Evolutionary conservation across 2,113 vertebrate species (phyloP).

Genomic region (Cephalophus harveyi): DNA sequence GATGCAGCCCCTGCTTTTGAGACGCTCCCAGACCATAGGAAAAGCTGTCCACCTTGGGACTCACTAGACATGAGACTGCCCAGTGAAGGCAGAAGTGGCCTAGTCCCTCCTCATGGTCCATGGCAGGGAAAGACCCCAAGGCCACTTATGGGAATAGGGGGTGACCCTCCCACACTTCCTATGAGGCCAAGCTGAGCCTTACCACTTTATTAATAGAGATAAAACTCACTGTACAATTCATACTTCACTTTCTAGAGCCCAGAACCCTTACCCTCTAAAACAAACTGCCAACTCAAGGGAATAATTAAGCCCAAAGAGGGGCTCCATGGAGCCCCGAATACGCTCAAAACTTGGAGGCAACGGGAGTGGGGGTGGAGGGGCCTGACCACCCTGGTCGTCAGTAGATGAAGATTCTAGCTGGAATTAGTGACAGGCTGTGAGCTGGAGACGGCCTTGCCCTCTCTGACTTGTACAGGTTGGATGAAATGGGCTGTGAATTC

Average conservation of each 20-base stretch:
- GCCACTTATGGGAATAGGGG: not conserved
- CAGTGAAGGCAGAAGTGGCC: not conserved
- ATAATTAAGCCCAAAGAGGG: not conserved
- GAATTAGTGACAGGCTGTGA: not conserved
- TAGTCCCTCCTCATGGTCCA: not conserved
- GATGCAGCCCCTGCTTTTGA: accelerated
- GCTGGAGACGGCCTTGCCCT: not conserved
- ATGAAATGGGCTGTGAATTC: not conserved
- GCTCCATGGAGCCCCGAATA: not conserved
- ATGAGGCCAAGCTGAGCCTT: not conserved
- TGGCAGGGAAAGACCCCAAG: not conserved
- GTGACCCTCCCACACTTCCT: not conserved
- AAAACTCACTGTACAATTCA: not conserved
- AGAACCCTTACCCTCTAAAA: not conserved
- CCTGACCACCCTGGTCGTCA: not conserved
- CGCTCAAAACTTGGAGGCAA: not conserved
- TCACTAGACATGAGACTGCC: not conserved
- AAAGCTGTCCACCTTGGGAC: not conserved
- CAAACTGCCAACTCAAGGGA: not conserved
- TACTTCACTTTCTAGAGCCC: not conserved
- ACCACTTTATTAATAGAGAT: not conserved
- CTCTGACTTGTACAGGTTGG: not conserved
- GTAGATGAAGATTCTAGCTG: not conserved
- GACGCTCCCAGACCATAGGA: accelerated
- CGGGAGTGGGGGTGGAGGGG: accelerated